A percentile compares a stretch with the other conserved stretches of the same genome.
phyloP scores from a whole-genome alignment of 2,113 vertebrate species.

The Columba janthina region DNA sequence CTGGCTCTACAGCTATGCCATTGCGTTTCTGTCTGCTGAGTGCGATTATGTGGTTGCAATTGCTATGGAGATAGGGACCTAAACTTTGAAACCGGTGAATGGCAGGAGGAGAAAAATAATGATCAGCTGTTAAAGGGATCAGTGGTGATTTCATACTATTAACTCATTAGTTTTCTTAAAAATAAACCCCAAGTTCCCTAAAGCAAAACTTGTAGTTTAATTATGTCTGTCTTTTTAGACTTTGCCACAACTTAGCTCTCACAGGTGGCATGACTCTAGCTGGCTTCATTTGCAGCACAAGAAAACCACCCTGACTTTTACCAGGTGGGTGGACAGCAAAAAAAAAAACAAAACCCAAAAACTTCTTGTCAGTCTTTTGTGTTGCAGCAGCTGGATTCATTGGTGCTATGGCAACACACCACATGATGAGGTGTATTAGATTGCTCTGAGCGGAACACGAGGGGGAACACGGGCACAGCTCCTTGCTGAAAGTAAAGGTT shows the following conservation, averaged over 20 bases:
- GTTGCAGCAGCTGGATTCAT: slow-evolving; percentile 86
- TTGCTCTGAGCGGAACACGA: slow-evolving; percentile 86
- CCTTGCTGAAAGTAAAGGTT: slow-evolving; percentile 83
- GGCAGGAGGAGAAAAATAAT: slow-evolving; percentile 15
- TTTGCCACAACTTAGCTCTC: slow-evolving; percentile 30
- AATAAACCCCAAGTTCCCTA: not conserved
- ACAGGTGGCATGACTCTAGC: slow-evolving; percentile 47
- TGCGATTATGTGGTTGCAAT: not conserved
- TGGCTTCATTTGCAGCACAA: slow-evolving; percentile 61
- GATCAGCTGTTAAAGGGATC: slow-evolving; percentile 10
- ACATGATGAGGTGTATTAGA: slow-evolving; percentile 98
- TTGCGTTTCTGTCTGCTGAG: not conserved
- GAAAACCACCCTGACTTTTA: slow-evolving; percentile 67
- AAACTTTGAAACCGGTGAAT: slow-evolving; percentile 17
- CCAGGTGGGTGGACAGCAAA: slow-evolving; percentile 68
- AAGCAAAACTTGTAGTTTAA: not conserved
- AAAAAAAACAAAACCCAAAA: slow-evolving; percentile 24
- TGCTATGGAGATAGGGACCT: not conserved
- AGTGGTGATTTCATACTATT: not conserved
- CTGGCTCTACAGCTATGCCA: not conserved
- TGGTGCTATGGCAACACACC: slow-evolving; percentile 93
- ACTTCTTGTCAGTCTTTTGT: slow-evolving; percentile 86
- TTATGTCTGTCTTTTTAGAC: not conserved
- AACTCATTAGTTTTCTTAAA: slow-evolving; percentile 22
- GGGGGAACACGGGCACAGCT: slow-evolving; percentile 77